Evolutionary conservation across 2,888 invertebrate genomes (phyloP).

Genomic region (Ectropis crepuscularia): DNA sequence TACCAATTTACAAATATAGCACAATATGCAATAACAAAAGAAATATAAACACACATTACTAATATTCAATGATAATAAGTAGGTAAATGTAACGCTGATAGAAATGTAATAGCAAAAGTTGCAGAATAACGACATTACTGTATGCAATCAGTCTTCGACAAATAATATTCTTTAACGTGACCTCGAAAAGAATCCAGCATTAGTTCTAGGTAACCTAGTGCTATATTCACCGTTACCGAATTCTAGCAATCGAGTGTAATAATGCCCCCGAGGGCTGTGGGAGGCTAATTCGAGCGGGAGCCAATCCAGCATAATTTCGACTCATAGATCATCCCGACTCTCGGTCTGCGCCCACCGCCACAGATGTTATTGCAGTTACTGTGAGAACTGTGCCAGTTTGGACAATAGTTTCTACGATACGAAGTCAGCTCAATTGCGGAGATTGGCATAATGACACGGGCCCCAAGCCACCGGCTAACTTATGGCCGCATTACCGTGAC

Average conservation of each 20-base stretch:
- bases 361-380: slow-evolving; percentile 16
- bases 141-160: too few relatives aligned
- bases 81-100: too few relatives aligned
- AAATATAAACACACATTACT: too few relatives aligned
- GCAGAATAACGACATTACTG: too few relatives aligned
- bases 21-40: too few relatives aligned
- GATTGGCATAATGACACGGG: slow-evolving; percentile 80
- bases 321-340: slow-evolving; percentile 71
- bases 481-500: slow-evolving; percentile 80
- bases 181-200: too few relatives aligned
- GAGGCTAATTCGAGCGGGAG: slow-evolving; percentile 62
- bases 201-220: slow-evolving; percentile 48
- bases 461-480: slow-evolving; percentile 71
- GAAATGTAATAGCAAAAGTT: too few relatives aligned
- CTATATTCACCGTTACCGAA: slow-evolving; percentile 36
- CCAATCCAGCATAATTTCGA: slow-evolving; percentile 64
- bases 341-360: slow-evolving; percentile 15
- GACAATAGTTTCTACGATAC: slow-evolving; percentile 35
- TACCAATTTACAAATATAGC: too few relatives aligned
- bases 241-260: slow-evolving; percentile 39
- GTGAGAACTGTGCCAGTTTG: slow-evolving; percentile 11
- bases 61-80: too few relatives aligned
- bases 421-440: slow-evolving; percentile 67
- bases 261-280: slow-evolving; percentile 37
- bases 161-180: too few relatives aligned